These are phyloP conservation scores for Pseudorasbora parva DNA, from an alignment of 2,113 vertebrate genomes.

Conservation along the genomic window DNA sequence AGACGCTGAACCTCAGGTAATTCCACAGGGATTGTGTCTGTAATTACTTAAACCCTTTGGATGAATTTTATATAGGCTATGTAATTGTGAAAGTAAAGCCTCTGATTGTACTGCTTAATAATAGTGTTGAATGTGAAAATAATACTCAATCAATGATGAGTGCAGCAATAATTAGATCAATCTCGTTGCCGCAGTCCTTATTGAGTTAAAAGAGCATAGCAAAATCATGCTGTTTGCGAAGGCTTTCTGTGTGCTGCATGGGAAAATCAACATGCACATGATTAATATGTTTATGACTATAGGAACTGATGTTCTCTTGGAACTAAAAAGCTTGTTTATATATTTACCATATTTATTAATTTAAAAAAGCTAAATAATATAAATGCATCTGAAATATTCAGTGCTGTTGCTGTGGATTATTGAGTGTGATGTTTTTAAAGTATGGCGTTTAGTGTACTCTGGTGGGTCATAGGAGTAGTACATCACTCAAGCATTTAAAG, in stretches of 20 bases:
- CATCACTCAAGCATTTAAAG: background rate
- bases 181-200: background rate
- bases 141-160: background rate
- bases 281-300: conserved; percentile 12
- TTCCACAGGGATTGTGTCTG: background rate
- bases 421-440: background rate
- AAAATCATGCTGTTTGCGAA: background rate
- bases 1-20: background rate
- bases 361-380: background rate
- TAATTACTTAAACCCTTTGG: background rate
- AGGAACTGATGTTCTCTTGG: background rate
- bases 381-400: background rate
- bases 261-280: background rate
- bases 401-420: background rate
- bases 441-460: conserved; percentile 21
- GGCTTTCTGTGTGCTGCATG: background rate
- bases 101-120: background rate
- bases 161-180: background rate
- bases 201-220: background rate
- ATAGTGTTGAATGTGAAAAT: background rate
- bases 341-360: background rate
- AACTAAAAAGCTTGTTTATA: background rate
- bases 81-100: background rate
- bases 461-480: background rate
- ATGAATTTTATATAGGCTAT: background rate